A percentile compares a stretch with the other conserved stretches of the same genome.
Conservation (phyloP, 2,113 vertebrate species). For the Myanophis thanlyinensis region DNA sequence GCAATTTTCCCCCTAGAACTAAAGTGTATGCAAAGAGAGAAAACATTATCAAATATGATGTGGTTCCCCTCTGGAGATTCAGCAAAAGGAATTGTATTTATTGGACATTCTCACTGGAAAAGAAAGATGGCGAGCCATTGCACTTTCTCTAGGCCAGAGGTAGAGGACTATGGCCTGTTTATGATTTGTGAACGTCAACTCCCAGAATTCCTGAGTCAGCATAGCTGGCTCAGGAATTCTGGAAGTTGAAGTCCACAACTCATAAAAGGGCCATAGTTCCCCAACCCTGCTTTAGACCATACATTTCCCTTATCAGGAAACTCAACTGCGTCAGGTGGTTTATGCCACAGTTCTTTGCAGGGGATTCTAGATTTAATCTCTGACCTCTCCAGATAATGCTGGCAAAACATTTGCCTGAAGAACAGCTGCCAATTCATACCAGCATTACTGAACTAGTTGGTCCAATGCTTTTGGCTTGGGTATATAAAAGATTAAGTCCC, state of each 20-base stretch:
- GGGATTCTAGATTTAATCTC: background rate
- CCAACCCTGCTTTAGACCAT: background rate
- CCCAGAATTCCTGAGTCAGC: too few species aligned
- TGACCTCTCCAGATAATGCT: background rate
- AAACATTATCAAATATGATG: background rate
- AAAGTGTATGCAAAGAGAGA: background rate
- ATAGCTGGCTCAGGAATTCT: background rate
- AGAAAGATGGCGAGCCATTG: background rate
- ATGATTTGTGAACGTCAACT: background rate
- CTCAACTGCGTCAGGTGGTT: background rate
- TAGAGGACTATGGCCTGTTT: background rate
- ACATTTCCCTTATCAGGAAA: background rate
- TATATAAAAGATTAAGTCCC: background rate
- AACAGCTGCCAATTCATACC: background rate
- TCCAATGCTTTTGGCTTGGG: background rate
- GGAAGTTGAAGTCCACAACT: background rate
- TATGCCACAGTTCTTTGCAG: background rate
- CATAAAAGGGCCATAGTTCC: background rate
- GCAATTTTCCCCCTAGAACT: background rate
- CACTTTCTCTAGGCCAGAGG: background rate
- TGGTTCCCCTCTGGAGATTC: background rate
- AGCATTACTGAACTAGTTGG: background rate
- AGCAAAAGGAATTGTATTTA: background rate
- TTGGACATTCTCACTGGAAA: background rate
- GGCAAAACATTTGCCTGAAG: background rate